These are phyloP conservation scores for Trematocara macrostoma DNA, from an alignment of 2,113 vertebrate genomes.

Conservation along the genomic window DNA sequence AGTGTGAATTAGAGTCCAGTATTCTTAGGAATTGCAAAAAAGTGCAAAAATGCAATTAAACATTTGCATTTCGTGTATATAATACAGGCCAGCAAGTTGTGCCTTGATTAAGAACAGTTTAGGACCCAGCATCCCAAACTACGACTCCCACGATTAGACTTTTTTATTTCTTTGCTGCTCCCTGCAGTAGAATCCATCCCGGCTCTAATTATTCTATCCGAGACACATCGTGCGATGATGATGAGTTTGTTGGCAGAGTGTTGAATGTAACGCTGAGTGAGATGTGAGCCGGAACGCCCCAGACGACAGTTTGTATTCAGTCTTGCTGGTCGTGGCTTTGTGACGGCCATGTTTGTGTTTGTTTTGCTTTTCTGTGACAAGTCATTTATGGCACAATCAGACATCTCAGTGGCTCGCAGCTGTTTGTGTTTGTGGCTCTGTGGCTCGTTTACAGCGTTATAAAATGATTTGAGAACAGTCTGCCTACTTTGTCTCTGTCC, in stretches of 20 bases:
- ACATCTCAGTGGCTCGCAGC: slow-evolving; percentile 40
- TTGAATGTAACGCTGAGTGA: slow-evolving; percentile 50
- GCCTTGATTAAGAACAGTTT: slow-evolving; percentile 9
- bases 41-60: neutral
- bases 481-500: neutral
- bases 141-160: neutral
- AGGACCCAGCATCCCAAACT: neutral
- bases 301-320: neutral
- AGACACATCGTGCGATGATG: neutral
- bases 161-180: neutral
- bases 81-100: slow-evolving; percentile 15
- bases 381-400: slow-evolving; percentile 56
- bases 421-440: slow-evolving; percentile 54
- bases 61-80: neutral
- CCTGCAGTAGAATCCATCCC: neutral
- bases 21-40: neutral
- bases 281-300: neutral
- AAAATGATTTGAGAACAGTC: slow-evolving; percentile 46
- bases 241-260: slow-evolving; percentile 3
- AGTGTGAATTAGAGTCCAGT: neutral
- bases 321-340: neutral
- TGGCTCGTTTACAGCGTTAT: slow-evolving; percentile 46
- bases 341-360: slow-evolving; percentile 22
- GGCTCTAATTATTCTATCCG: neutral
- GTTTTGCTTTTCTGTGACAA: slow-evolving; percentile 45